phyloP scores from a whole-genome alignment of 2,888 invertebrate species.

The Daptonema setosum region DNA sequence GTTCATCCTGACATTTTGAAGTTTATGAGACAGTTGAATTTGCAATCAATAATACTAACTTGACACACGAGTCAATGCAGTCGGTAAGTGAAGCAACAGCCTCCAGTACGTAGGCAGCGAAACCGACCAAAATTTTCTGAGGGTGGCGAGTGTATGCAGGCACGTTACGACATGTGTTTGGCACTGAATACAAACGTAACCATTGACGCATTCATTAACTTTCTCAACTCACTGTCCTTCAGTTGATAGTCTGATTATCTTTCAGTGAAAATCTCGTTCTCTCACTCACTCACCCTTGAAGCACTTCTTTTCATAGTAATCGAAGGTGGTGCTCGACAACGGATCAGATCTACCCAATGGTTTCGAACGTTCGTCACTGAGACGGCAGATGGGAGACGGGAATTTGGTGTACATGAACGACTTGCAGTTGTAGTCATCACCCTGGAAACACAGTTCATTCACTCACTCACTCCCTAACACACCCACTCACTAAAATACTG shows the following conservation, averaged over 20 bases:
- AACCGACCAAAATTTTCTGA: constrained; percentile 26
- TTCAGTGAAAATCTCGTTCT: not conserved
- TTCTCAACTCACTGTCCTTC: no score
- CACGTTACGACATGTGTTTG: constrained; percentile 23
- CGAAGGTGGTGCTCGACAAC: constrained; percentile 16
- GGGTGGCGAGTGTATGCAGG: constrained; percentile 24
- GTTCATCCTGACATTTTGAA: no score
- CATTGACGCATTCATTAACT: not conserved
- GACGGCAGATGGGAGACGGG: constrained; percentile 17
- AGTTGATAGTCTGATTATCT: no score
- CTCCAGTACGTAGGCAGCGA: constrained; percentile 27
- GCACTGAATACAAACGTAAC: constrained; percentile 13
- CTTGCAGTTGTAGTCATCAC: constrained; percentile 27
- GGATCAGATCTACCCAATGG: constrained; percentile 23
- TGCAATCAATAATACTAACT: constrained; percentile 15
- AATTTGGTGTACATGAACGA: constrained; percentile 25
- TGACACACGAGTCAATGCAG: constrained; percentile 26
- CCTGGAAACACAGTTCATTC: constrained; percentile 7
- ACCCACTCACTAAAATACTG: not conserved
- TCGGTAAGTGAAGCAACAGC: constrained; percentile 25
- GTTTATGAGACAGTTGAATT: no score
- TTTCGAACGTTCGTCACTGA: constrained; percentile 23
- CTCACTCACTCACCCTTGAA: constrained; percentile 18
- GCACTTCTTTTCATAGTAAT: constrained; percentile 27
- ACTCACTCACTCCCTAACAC: not conserved